Evolutionary conservation across 2,113 vertebrate species (phyloP).

Genomic region (Eublepharis macularius): DNA sequence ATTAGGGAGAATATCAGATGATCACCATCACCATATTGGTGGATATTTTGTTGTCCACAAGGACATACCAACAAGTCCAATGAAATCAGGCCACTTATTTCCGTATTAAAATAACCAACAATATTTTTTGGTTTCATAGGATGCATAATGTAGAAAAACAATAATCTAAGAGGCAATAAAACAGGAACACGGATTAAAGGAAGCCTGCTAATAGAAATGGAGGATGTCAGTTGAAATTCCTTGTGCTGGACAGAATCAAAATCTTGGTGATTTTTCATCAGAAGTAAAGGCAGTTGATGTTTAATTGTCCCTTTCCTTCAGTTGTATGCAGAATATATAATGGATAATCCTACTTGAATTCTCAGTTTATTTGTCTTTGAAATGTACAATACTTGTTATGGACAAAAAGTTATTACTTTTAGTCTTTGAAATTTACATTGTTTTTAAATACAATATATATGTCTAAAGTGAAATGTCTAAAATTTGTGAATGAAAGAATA

Average conservation of each 20-base stretch:
- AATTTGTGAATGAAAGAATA: not conserved
- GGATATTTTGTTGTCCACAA: constrained; percentile 58
- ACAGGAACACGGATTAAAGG: not conserved
- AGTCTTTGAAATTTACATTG: not conserved
- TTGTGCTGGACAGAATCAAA: not conserved
- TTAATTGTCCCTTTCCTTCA: not conserved
- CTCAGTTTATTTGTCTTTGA: not conserved
- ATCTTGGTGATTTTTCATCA: not conserved
- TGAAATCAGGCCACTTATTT: constrained; percentile 41
- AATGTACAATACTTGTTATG: not conserved
- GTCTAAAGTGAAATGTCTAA: not conserved
- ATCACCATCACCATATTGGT: constrained; percentile 62
- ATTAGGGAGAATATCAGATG: constrained; percentile 62
- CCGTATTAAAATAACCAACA: constrained; percentile 53
- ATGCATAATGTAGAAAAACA: not conserved
- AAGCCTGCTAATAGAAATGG: not conserved
- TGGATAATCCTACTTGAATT: not conserved
- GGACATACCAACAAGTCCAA: constrained; percentile 46
- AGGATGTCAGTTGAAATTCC: not conserved
- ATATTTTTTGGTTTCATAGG: not conserved
- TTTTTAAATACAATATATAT: accelerated
- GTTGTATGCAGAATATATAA: not conserved
- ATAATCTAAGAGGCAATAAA: constrained; percentile 3
- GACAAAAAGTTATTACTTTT: not conserved
- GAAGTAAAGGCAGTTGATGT: not conserved